phyloP scores from a whole-genome alignment of 2,113 vertebrate genomes.

The Ophthalmolycus amberensis region DNA sequence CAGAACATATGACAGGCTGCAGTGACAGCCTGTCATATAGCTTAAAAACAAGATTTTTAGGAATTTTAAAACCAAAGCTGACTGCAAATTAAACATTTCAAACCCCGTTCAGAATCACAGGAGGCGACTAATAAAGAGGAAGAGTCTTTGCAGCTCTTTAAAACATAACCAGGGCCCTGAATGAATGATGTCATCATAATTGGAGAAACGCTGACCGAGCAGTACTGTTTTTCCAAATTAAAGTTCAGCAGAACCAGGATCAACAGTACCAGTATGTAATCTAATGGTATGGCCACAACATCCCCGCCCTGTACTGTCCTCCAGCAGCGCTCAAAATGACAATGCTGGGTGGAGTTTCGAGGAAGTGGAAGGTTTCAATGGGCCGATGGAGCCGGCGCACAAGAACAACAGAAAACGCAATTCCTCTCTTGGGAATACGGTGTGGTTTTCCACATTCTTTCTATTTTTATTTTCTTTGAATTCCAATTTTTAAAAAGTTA shows the following conservation, averaged over 20 bases:
- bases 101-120: neutral
- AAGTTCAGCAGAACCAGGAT: neutral
- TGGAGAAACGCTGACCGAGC: neutral
- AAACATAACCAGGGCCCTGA: neutral
- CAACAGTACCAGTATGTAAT: slow-evolving; percentile 18
- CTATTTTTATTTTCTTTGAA: neutral
- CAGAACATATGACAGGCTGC: slow-evolving; percentile 7
- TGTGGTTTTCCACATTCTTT: slow-evolving; percentile 6
- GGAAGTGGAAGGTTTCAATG: slow-evolving; percentile 25
- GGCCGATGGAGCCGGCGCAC: slow-evolving; percentile 4
- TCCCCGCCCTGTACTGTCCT: slow-evolving; percentile 14
- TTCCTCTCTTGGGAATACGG: neutral
- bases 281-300: slow-evolving; percentile 29
- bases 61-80: neutral
- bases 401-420: slow-evolving; percentile 7
- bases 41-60: neutral
- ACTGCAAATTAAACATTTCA: neutral
- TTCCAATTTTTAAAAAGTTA: neutral
- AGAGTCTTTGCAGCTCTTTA: neutral
- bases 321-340: slow-evolving; percentile 1
- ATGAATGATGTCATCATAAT: neutral
- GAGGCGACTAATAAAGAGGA: neutral
- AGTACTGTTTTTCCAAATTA: slow-evolving; percentile 9
- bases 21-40: neutral
- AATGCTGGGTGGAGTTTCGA: slow-evolving; percentile 7